Conservation (phyloP, 2,113 vertebrate species). For the Egretta garzetta region DNA sequence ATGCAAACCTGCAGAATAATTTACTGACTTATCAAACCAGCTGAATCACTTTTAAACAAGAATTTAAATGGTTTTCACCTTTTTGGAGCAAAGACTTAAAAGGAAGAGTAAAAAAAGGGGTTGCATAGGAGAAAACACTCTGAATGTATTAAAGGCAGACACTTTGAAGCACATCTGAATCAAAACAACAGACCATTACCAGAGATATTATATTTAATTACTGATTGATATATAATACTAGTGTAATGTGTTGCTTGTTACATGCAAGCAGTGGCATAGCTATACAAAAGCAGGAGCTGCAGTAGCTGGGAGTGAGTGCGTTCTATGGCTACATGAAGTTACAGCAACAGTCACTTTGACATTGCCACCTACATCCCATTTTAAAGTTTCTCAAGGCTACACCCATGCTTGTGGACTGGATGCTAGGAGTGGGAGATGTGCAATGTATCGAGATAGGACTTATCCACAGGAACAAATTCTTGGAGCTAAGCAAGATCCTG, state of each 20-base stretch:
- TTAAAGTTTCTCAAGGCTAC: not conserved
- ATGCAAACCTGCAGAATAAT: not conserved
- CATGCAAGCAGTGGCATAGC: not conserved
- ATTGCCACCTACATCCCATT: no score
- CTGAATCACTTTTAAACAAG: not conserved
- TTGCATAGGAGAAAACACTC: not conserved
- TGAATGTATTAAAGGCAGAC: not conserved
- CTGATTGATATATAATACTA: not conserved
- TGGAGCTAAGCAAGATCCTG: not conserved
- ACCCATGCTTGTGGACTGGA: not conserved
- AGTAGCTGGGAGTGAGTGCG: not conserved
- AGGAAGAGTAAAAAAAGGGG: not conserved
- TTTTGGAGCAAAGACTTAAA: not conserved
- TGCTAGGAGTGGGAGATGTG: not conserved
- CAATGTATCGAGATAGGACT: not conserved
- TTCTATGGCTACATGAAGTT: not conserved
- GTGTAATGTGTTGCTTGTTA: not conserved
- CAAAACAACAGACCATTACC: not conserved
- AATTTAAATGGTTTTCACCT: not conserved
- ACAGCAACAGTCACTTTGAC: not conserved
- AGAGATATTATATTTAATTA: not conserved
- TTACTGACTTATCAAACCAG: not conserved
- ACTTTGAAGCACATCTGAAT: not conserved
- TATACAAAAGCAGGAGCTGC: not conserved
- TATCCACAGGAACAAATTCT: not conserved